Conservation (phyloP, 2,797 vertebrate genomes). For the Sebastes vulpes region DNA sequence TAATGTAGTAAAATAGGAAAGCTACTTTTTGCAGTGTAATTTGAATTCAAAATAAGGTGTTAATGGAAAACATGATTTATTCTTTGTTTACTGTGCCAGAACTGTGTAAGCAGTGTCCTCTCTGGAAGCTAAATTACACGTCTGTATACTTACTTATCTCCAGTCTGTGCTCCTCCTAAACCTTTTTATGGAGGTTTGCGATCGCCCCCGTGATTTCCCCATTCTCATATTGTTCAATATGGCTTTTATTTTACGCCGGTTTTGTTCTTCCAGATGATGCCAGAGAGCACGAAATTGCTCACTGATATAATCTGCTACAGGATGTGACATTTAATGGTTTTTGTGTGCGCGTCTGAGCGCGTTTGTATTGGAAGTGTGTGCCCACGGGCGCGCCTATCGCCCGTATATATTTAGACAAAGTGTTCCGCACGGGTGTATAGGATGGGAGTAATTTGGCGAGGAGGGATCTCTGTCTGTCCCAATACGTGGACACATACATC, state of each 20-base stretch:
- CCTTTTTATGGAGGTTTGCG: slow-evolving; percentile 39
- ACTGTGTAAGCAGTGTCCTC: slow-evolving; percentile 1
- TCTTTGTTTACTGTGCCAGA: slow-evolving; percentile 1
- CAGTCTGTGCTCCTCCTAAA: slow-evolving; percentile 24
- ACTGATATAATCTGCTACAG: slow-evolving; percentile 65
- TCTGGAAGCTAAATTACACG: slow-evolving; percentile 10
- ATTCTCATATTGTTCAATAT: slow-evolving; percentile 57
- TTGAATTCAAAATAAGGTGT: neutral
- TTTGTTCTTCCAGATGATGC: slow-evolving; percentile 63
- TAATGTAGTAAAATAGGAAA: neutral
- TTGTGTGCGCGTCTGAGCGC: slow-evolving; percentile 24
- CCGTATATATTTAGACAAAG: slow-evolving; percentile 59
- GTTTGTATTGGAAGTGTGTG: slow-evolving; percentile 26
- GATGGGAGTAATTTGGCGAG: slow-evolving; percentile 71
- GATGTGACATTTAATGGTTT: slow-evolving; percentile 66
- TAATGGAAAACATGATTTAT: neutral
- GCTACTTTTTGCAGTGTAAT: neutral
- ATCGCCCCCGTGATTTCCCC: slow-evolving; percentile 42
- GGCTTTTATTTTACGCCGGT: slow-evolving; percentile 62
- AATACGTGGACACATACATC: slow-evolving; percentile 79
- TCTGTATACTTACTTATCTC: slow-evolving; percentile 29
- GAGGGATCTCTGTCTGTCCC: slow-evolving; percentile 74
- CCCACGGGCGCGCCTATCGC: slow-evolving; percentile 28
- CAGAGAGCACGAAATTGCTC: slow-evolving; percentile 54
- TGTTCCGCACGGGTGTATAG: slow-evolving; percentile 29